Base-by-base conservation (phyloP, 2,888 invertebrate genomes). In the Cephus nigrinus region DNA sequence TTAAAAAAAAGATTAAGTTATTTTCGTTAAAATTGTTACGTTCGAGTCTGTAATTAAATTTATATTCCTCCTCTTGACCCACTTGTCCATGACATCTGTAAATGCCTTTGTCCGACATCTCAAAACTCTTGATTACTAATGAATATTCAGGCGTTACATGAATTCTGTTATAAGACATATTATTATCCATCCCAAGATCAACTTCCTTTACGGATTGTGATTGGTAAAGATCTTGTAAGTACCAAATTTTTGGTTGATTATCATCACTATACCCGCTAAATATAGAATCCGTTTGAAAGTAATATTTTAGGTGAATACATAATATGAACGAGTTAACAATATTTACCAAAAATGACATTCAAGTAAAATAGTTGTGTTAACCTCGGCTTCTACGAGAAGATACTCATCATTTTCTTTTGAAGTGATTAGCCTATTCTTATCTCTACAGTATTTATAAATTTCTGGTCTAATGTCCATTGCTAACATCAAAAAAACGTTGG, bases 281-380 rank as follows among this genome's bases (percentile, higher is more conserved):
- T 31, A 55, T 55, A 23, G 55, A 55, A 23, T 55, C 23, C 23
- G 23, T 31, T 31, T 71, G 11, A 71, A 32, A 31, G 23, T 12
- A 71, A 32, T 3, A 71, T 32, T 31, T 31, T 12, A 33, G 9
- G 31, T 71, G 9, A 31, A 23, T 71, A 71, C 12, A 30, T 33
- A 71, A 71, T 71, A 71, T 5, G 33, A 31, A 12, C 15, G 33
- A 71, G 12, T 71, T 71, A 12, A 33, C 9, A 71, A 32, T 5
- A 71, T 71, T 84, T 90, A 93, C 92, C 93, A 93, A 88, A 92
- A 93, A 85, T 92, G 92, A 85, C 93, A 93, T 82, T 92, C 91
- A 78, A 93, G 86, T 69, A 89, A 85, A 76, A 93, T 82, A 69
- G 92, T 92, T 80, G 92, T 86, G 68, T 91, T 90, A 36, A 91